Evolutionary conservation across 2,113 vertebrate species (phyloP), one percentile per base, ranked within the genome.

Genomic region (Oreochromis spilurus): DNA sequence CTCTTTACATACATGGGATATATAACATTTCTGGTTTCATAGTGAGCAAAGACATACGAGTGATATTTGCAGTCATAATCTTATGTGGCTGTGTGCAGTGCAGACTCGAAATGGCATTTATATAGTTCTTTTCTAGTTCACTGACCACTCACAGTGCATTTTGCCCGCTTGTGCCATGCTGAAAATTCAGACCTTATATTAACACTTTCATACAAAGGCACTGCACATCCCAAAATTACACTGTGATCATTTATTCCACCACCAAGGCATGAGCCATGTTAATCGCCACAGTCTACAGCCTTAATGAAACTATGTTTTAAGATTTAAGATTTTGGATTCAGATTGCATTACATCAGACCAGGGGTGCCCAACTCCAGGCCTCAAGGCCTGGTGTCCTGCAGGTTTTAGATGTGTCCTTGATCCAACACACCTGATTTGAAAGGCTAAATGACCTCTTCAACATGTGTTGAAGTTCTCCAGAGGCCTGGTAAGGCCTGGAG

Each of bases 111-210:
- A 24, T 29, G 43, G 9, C 43, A 77, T 77, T 77, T 29, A 19
- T 19, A 31, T 77, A 31, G 43, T 12, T 19, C 21, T 72, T 24
- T 45, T 50, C 43, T 31, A 31, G 45, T 31, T 29, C 40, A 31
- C 43, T 31, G 10, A 48, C 72, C 45, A 50, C 16, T 52, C 72
- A 52, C 31, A 77, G 2, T 77, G 6, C 16, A n/a, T 31, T 31
- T 29, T 77, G 43, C 43, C 43, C 2, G 0, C 24, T 29, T 29
- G 1, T 48, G 40, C 67, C 1, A 77, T 72, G 40, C 12, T 1
- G 3, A 72, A 72, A 72, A 31, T 29, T 48, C 40, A 2, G 9
- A 48, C 24, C 24, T 1, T 12, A 48, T 75, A 31, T 75, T 50
- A 0, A 75, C 29, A 75, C 43, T 75, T 48, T 5, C 9, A 75